Percentiles rank a stretch among this genome's conserved stretches.
Evolutionary conservation across 2,797 vertebrate species (phyloP).

Genomic region (Hemitrygon akajei): DNA sequence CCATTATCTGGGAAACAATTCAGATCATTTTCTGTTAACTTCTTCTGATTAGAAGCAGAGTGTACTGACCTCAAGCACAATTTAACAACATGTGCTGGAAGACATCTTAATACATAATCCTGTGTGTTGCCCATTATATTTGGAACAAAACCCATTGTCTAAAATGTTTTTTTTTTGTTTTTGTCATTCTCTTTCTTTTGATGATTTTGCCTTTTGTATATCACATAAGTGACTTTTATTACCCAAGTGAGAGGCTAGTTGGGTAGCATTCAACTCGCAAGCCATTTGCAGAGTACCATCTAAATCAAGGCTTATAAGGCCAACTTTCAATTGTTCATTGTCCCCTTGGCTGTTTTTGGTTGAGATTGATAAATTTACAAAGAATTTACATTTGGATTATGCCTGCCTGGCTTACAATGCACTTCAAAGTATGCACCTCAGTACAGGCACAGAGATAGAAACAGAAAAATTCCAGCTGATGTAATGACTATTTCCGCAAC

Average conservation of each 20-base stretch:
- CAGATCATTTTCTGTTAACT: neutral
- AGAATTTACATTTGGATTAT: too few relatives aligned
- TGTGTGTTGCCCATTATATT: neutral
- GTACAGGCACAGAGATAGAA: neutral
- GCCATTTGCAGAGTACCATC: neutral
- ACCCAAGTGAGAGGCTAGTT: neutral
- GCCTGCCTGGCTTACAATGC: too few relatives aligned
- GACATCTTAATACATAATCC: neutral
- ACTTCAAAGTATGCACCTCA: neutral
- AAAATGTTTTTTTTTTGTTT: neutral
- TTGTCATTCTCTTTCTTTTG: neutral
- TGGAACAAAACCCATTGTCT: neutral
- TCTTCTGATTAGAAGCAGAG: slow-evolving; percentile 5
- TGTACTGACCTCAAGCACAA: slow-evolving; percentile 22
- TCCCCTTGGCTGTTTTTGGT: neutral
- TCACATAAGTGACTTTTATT: neutral
- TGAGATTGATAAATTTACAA: neutral
- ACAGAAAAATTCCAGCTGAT: neutral
- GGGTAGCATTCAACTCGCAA: neutral
- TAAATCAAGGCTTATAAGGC: neutral
- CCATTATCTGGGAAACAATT: neutral
- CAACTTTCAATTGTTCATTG: neutral
- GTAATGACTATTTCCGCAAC: neutral
- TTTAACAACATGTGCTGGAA: neutral
- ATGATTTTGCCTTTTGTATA: neutral